Conservation (phyloP, 1,140 invertebrate species). For the Drosophila serrata region DNA sequence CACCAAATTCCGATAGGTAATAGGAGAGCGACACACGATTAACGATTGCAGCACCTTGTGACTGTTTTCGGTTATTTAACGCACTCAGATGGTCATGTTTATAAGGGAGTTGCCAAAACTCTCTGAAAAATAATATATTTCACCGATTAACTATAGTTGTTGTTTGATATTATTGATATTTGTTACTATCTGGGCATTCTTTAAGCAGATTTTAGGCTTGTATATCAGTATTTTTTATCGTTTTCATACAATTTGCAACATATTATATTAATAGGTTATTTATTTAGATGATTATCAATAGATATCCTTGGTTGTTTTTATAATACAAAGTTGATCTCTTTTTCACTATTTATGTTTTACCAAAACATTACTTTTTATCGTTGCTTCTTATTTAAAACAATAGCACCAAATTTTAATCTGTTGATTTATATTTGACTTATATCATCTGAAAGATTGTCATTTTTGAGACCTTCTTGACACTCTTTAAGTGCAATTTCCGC, state of each 20-base stretch:
- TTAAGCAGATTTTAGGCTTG: not conserved
- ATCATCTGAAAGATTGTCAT: not conserved
- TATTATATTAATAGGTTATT: too few species aligned
- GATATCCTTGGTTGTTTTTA: too few species aligned
- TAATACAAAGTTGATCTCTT: too few species aligned
- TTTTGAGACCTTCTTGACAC: not conserved
- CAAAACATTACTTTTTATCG: too few species aligned
- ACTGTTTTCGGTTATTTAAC: not conserved
- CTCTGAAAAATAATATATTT: not conserved
- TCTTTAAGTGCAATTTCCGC: conserved; percentile 10
- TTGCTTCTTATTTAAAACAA: too few species aligned
- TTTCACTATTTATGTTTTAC: too few species aligned
- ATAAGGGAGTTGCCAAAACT: not conserved
- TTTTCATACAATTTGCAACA: too few species aligned
- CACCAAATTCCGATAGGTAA: conserved; percentile 26
- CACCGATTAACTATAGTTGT: not conserved
- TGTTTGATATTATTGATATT: not conserved
- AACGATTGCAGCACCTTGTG: conserved; percentile 11
- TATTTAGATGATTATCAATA: too few species aligned
- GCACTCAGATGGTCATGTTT: not conserved
- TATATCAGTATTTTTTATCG: not conserved
- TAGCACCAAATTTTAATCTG: not conserved
- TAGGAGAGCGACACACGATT: conserved; percentile 5
- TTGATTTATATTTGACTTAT: not conserved
- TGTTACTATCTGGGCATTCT: not conserved